Conservation (phyloP, 92 coral and sea anemone species). For the Micromussa lordhowensis region DNA sequence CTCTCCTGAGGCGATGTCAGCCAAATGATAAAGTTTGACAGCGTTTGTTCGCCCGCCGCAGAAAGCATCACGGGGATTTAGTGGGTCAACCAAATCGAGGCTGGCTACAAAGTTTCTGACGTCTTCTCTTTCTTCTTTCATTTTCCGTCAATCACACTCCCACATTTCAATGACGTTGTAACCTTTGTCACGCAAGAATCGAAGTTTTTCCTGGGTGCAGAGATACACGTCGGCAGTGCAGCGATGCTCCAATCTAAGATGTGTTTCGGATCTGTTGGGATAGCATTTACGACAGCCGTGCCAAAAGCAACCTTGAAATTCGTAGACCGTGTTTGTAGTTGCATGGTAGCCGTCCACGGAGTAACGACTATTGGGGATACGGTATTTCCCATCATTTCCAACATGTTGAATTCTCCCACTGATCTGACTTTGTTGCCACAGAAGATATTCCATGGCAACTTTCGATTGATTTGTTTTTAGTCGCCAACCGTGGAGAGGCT, state of each 20-base stretch:
- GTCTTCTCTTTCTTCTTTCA: background rate
- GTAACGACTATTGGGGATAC: background rate
- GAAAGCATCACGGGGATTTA: slow-evolving; percentile 48
- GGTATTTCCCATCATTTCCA: background rate
- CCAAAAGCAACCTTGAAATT: slow-evolving; percentile 43
- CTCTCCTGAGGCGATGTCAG: slow-evolving; percentile 21
- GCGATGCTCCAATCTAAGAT: background rate
- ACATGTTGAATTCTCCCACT: background rate
- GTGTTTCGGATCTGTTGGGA: background rate
- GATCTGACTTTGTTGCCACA: no score
- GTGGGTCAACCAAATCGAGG: background rate
- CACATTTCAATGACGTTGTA: background rate
- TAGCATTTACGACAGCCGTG: slow-evolving; percentile 37
- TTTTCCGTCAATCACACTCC: background rate
- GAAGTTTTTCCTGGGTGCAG: background rate
- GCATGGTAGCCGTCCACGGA: slow-evolving; percentile 39
- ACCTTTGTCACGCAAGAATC: background rate
- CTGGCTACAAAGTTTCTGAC: background rate
- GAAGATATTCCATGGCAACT: no score
- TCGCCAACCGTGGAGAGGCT: no score
- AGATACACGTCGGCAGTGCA: background rate
- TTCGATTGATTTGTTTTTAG: no score
- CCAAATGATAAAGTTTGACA: slow-evolving; percentile 10
- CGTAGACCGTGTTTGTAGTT: slow-evolving; percentile 9
- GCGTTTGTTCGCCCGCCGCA: slow-evolving; percentile 60